Evolutionary conservation across 2,888 invertebrate species (phyloP), one percentile per base, ranked within the genome.

Genomic region (Drosophila meridionalis): DNA sequence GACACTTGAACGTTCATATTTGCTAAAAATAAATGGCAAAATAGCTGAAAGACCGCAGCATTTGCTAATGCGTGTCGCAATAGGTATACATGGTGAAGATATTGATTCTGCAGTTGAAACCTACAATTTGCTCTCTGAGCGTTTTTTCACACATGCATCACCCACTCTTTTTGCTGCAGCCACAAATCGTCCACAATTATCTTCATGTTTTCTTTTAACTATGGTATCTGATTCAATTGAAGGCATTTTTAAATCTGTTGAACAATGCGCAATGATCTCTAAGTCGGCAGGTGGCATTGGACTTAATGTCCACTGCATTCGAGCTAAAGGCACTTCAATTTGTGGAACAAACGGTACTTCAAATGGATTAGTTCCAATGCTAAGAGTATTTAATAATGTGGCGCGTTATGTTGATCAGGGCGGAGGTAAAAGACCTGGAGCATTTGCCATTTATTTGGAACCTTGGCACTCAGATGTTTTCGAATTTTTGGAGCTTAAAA

Each of bases 391-490:
- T 92, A 99, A 99, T 92, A 98, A 98, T 91, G 98, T 98, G 4
- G 99, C 99, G 0, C 95, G 98, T 69, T 99, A 99, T 94, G 99
- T 99, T 0, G 99, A 99, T 93, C 99, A 99, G 94, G 99, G 99
- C 30, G 99, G 99, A 56, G 99, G 99, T 91, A 99, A 99, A 94
- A 94, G 99, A 74, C 99, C 99, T 2, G 99, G 99, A 30, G 99
- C 99, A 4, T 99, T 99, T 94, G 99, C 99, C 20, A 96, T 99
- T 73, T 99, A 99, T 91, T 93, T 99, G 61, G 99, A 99, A 93
- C 99, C 99, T 0, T 99, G 99, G 99, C 99, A 99, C 94, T 96
- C 98, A 0, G 99, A 99, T 93, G 94, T 99, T 69, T 98, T 99
- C 92, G 98, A 98, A 71, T 99, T 99, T 93, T 94, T 99, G 59